These are phyloP conservation scores for Notechis scutatus DNA, from an alignment of 2,113 vertebrate genomes.

Conservation along the genomic window DNA sequence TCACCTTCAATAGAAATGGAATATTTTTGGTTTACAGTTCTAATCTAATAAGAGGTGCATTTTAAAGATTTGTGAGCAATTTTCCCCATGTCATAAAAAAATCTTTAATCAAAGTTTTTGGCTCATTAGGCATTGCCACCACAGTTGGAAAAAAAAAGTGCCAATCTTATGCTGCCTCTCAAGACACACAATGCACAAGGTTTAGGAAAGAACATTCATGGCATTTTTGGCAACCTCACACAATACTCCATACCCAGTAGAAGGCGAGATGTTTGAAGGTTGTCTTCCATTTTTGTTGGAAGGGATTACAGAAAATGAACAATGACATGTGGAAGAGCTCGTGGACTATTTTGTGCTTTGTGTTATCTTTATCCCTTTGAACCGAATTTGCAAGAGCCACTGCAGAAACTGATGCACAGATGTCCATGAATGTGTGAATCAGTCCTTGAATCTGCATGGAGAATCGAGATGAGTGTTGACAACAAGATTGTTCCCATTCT, in stretches of 20 bases:
- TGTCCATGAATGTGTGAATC: neutral
- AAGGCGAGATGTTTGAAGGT: neutral
- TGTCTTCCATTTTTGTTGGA: neutral
- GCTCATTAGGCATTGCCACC: neutral
- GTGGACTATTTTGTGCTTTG: neutral
- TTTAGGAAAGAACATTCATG: neutral
- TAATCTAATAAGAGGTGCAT: neutral
- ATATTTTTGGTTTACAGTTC: neutral
- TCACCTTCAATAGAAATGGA: neutral
- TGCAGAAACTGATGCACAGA: neutral
- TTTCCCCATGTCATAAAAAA: neutral
- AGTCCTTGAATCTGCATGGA: neutral
- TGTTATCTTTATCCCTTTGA: neutral
- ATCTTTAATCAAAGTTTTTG: neutral
- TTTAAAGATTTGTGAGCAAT: neutral
- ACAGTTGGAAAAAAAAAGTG: neutral
- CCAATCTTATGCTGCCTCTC: neutral
- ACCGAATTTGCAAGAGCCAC: neutral
- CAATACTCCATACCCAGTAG: neutral
- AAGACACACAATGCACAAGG: neutral
- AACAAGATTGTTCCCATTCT: neutral
- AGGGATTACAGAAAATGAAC: neutral
- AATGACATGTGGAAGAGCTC: neutral
- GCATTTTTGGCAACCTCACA: neutral
- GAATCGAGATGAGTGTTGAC: neutral